Evolutionary conservation across 2,797 vertebrate species (phyloP), one percentile per base, ranked within the genome.

Genomic region (Serranus cabrilla): DNA sequence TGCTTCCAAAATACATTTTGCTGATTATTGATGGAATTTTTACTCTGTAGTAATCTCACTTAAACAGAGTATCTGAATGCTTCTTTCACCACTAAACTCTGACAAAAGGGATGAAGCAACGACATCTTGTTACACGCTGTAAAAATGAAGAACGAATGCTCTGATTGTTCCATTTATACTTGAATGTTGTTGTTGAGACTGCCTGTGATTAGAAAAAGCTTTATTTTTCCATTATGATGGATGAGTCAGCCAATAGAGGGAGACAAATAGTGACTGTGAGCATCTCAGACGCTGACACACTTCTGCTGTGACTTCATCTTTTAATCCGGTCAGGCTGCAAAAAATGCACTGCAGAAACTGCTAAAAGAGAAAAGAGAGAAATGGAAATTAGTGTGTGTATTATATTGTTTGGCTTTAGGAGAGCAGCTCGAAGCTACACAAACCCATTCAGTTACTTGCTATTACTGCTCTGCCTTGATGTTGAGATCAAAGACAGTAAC

Each of bases 171-270:
- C 7, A 58, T 11, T 54, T 40, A n/a, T 11, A 40, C 34, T 34
- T 43, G 14, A 50, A 13, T 49, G 43, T 60, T 65, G 31, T 59
- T 57, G 27, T 56, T 37, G 9, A 45, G 16, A 11, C 46, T 74
- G 76, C 27, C 6, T 77, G 4, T 71, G 27, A 75, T 64, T 47
- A 73, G 20, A 31, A 71, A 64, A 31, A 54, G n/a, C 47, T 77
- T 66, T 25, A 34, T 70, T 78, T 67, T 0, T 56, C 60, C 62
- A 64, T 39, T 27, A 56, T 72, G 66, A 80, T 45, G 16, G 67
- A 37, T n/a, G n/a, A 79, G 37, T 78, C 67, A 71, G 67, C 87
- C 93, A 89, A 86, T 66, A 94, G 92, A 91, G 89, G 90, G 91
- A 90, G 91, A 89, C 90, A 91, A 90, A 92, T 49, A 11, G 79